Evolutionary conservation across 2,113 vertebrate species (phyloP).

Genomic region (Mirounga angustirostris): DNA sequence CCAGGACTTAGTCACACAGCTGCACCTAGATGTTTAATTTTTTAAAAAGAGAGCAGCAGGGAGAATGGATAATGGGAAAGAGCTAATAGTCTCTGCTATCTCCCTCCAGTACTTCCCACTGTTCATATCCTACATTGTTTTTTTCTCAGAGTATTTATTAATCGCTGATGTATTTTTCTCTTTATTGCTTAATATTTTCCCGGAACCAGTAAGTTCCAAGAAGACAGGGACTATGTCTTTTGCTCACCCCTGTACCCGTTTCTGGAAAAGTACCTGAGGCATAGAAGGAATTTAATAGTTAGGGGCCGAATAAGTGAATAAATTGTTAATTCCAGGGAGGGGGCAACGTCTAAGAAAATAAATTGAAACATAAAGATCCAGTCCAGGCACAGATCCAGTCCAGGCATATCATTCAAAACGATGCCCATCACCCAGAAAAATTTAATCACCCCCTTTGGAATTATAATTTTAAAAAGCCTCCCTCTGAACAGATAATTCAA

Average conservation of each 20-base stretch:
- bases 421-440: background rate
- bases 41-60: background rate
- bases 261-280: background rate
- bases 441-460: background rate
- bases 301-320: background rate
- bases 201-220: background rate
- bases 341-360: background rate
- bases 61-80: background rate
- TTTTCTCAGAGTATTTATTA: background rate
- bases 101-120: background rate
- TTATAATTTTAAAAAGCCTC: background rate
- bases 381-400: background rate
- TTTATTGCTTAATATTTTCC: background rate
- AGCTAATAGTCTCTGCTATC: background rate
- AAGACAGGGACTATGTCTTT: background rate
- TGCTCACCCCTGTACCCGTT: background rate
- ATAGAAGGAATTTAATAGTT: background rate
- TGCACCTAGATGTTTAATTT: background rate
- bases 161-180: background rate
- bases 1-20: background rate
- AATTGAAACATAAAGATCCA: conserved; percentile 17
- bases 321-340: background rate
- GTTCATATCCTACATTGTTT: background rate
- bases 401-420: background rate
- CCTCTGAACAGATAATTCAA: background rate